phyloP scores from a whole-genome alignment of 64 coral and sea anemone genomes.

The Stylophora pistillata region DNA sequence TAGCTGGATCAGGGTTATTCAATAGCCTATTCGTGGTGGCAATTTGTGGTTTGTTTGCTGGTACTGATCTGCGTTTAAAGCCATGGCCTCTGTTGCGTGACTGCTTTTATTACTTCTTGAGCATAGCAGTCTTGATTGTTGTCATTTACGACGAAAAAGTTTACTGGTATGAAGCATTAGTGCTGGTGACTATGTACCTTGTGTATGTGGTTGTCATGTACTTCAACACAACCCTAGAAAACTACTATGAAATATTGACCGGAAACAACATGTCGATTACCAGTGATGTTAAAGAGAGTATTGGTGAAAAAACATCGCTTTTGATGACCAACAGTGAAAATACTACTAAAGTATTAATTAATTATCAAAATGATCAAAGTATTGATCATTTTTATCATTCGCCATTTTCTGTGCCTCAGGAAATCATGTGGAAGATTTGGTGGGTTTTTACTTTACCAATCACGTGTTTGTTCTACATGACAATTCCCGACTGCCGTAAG shows the following conservation, averaged over 20 bases:
- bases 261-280: constrained; percentile 2
- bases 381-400: constrained; percentile 10
- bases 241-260: constrained; percentile 23
- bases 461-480: constrained; percentile 63
- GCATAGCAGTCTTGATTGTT: constrained; percentile 61
- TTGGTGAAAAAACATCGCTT: background rate
- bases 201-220: constrained; percentile 84
- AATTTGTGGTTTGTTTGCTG: constrained; percentile 87
- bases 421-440: constrained; percentile 8
- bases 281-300: background rate
- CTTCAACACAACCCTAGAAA: constrained; percentile 63
- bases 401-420: constrained; percentile 63
- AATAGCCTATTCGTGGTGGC: constrained; percentile 92
- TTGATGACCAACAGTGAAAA: background rate
- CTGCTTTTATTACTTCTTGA: constrained; percentile 71
- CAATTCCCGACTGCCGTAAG: constrained; percentile 84
- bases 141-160: constrained; percentile 70
- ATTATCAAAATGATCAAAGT: background rate
- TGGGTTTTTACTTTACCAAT: constrained; percentile 65
- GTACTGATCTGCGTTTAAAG: constrained; percentile 56
- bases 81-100: constrained; percentile 87
- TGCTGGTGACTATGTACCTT: constrained; percentile 82
- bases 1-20: constrained; percentile 89
- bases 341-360: too few relatives aligned
- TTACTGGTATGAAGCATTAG: constrained; percentile 78